Conservation (phyloP, 2,888 invertebrate genomes). For the Torymus aiolomorphi region DNA sequence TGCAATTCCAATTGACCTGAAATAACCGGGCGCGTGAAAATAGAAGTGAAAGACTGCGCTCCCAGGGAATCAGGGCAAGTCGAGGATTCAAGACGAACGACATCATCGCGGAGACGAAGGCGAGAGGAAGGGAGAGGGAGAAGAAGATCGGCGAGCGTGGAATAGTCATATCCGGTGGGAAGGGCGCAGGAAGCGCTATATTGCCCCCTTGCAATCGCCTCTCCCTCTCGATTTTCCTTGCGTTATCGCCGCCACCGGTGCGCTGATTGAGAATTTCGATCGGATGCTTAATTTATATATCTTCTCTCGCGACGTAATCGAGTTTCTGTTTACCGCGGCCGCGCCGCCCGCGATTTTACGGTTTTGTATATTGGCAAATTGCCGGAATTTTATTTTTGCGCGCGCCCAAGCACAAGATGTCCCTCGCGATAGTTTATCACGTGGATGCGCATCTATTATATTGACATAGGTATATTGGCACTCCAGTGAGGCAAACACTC, state of each 20-base stretch:
- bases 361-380: slow-evolving; percentile 16
- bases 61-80: too few species aligned
- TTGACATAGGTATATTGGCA: too few species aligned
- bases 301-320: not conserved
- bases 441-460: too few species aligned
- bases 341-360: not conserved
- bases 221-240: slow-evolving; percentile 27
- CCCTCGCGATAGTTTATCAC: too few species aligned
- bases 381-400: slow-evolving; percentile 6
- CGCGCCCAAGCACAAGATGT: not conserved
- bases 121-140: not conserved
- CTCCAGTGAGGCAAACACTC: too few species aligned
- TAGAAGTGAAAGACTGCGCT: not conserved
- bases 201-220: slow-evolving; percentile 17
- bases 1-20: too few species aligned
- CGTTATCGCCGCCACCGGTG: not conserved
- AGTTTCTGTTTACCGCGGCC: not conserved
- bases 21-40: not conserved
- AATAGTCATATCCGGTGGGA: slow-evolving; percentile 58
- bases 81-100: too few species aligned
- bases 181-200: slow-evolving; percentile 51
- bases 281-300: slow-evolving; percentile 24
- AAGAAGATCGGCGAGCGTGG: slow-evolving; percentile 47
- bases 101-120: not conserved
- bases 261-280: slow-evolving; percentile 34